These are phyloP conservation scores for Neoarius graeffei DNA, from an alignment of 2,113 vertebrate genomes.

Conservation along the genomic window DNA sequence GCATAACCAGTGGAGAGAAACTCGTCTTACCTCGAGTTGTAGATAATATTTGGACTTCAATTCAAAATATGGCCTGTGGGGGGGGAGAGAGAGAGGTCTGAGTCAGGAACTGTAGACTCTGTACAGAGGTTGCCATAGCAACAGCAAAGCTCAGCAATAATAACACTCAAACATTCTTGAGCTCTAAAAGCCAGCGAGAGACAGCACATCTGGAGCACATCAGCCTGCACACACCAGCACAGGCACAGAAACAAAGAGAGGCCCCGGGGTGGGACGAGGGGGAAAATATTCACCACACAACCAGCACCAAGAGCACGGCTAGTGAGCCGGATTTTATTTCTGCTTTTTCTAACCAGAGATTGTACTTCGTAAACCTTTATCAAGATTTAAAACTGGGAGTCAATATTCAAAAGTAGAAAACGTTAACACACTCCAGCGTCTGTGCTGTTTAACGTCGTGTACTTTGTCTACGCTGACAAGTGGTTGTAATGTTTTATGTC, in stretches of 20 bases:
- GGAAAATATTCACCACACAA: neutral
- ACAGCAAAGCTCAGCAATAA: constrained; percentile 55
- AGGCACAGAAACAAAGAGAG: constrained; percentile 26
- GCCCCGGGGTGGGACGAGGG: constrained; percentile 6
- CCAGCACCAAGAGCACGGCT: neutral
- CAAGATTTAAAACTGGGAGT: neutral
- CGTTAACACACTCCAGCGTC: neutral
- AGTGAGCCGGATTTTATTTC: neutral
- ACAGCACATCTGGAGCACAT: constrained; percentile 55
- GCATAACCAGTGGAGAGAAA: constrained; percentile 6
- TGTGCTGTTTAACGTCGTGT: neutral
- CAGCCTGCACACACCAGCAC: constrained; percentile 23
- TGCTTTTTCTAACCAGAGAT: neutral
- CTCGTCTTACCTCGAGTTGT: constrained; percentile 87
- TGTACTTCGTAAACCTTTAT: neutral
- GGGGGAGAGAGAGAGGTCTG: constrained; percentile 51
- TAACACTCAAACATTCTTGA: constrained; percentile 67
- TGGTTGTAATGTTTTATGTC: neutral
- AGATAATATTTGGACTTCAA: constrained; percentile 95
- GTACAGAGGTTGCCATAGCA: constrained; percentile 44
- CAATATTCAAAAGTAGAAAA: too few relatives aligned
- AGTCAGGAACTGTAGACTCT: constrained; percentile 3
- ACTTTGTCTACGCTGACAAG: neutral
- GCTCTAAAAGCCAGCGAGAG: constrained; percentile 45
- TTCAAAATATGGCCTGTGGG: constrained; percentile 93